A percentile compares a stretch with the other conserved stretches of the same genome.
phyloP scores from a whole-genome alignment of 2,797 vertebrate genomes.

The Mormyrops boulengeri region DNA sequence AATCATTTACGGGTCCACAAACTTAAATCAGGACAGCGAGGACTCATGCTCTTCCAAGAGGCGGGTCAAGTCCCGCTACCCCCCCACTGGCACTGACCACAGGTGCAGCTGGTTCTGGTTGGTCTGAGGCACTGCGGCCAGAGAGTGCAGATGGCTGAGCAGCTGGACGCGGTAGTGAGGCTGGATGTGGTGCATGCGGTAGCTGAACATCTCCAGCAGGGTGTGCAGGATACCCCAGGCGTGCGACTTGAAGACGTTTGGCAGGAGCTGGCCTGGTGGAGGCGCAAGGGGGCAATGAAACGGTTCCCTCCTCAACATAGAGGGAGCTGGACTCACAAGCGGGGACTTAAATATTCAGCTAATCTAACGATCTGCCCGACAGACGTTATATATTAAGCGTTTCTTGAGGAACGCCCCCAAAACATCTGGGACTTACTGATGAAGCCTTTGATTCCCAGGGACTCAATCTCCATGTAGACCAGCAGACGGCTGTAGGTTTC shows the following conservation, averaged over 20 bases:
- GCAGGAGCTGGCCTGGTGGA: slow-evolving; percentile 81
- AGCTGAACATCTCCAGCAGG: slow-evolving; percentile 96
- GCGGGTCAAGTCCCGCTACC: neutral
- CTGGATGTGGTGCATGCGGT: slow-evolving; percentile 98
- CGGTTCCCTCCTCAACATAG: neutral
- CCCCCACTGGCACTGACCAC: slow-evolving; percentile 64
- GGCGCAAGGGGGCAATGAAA: neutral
- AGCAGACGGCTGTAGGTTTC: slow-evolving; percentile 95
- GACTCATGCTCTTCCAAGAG: neutral
- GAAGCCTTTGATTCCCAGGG: slow-evolving; percentile 97
- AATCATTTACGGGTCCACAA: neutral
- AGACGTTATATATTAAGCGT: neutral
- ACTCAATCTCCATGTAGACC: slow-evolving; percentile 99
- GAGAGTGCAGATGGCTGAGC: slow-evolving; percentile 89
- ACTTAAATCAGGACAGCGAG: neutral
- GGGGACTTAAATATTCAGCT: neutral
- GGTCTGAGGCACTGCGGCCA: slow-evolving; percentile 91
- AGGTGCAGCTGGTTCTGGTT: slow-evolving; percentile 98
- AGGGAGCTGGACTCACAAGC: neutral
- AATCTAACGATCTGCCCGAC: neutral
- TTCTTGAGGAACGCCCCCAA: neutral
- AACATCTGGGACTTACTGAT: slow-evolving; percentile 77
- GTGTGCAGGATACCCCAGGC: slow-evolving; percentile 98
- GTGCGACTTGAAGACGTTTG: slow-evolving; percentile 94
- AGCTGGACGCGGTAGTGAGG: slow-evolving; percentile 96